These are phyloP conservation scores for Argya squamiceps DNA, from an alignment of 2,797 vertebrate genomes.

Conservation along the genomic window DNA sequence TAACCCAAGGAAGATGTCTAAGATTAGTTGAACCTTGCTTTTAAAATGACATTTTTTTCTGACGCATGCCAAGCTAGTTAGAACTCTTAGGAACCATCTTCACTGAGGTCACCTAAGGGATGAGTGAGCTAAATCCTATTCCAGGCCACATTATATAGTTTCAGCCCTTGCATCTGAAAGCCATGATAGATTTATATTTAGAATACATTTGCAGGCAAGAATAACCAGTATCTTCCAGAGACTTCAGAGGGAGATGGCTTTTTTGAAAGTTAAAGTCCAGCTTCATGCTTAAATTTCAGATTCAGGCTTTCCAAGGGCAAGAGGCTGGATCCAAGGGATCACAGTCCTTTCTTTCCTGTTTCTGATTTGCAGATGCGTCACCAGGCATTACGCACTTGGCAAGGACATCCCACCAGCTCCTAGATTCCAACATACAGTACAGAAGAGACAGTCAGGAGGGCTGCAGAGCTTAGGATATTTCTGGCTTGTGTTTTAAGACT, in stretches of 20 bases:
- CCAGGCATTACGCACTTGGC: constrained; percentile 36
- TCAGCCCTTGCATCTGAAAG: background rate
- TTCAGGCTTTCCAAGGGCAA: background rate
- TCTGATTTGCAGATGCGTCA: constrained; percentile 20
- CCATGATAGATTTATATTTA: background rate
- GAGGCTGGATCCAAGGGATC: background rate
- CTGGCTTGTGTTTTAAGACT: constrained; percentile 44
- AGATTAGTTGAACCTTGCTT: background rate
- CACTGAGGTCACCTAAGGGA: background rate
- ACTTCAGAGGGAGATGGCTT: background rate
- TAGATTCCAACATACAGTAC: constrained; percentile 33
- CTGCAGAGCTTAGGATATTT: constrained; percentile 52
- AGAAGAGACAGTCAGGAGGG: constrained; percentile 40
- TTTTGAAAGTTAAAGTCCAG: background rate
- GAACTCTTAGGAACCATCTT: background rate
- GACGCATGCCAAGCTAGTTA: background rate
- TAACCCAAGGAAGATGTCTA: background rate
- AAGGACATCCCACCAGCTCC: constrained; percentile 1
- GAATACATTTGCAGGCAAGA: background rate
- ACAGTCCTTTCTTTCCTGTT: background rate
- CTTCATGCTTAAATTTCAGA: background rate
- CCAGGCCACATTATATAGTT: background rate
- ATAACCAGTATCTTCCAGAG: background rate
- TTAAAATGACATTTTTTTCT: background rate
- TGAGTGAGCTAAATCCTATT: background rate